A percentile compares a stretch with the other conserved stretches of the same genome.
Evolutionary conservation across 2,797 vertebrate genomes (phyloP).

Genomic region (Acestrorhynchus altus): DNA sequence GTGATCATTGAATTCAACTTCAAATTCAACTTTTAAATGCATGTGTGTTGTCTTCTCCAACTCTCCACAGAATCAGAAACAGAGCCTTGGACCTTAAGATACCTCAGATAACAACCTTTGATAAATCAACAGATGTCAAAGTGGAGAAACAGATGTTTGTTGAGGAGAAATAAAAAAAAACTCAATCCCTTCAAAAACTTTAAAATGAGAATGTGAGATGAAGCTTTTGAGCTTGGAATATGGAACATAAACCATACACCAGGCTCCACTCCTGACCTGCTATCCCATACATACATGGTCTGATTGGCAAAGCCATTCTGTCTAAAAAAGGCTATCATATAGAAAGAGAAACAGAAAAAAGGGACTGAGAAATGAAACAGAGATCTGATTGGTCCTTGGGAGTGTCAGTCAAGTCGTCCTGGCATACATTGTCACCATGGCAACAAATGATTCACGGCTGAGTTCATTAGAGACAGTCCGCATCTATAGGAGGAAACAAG

Average conservation of each 20-base stretch:
- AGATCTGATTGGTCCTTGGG: conserved; percentile 41
- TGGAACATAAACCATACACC: conserved; percentile 18
- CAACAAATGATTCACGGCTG: conserved; percentile 63
- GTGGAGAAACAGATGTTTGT: too few species aligned
- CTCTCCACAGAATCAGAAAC: not conserved
- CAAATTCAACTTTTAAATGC: not conserved
- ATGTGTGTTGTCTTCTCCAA: not conserved
- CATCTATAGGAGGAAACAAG: conserved; percentile 46
- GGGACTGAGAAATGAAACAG: conserved; percentile 27
- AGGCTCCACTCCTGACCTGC: conserved; percentile 26
- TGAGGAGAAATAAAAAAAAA: not conserved
- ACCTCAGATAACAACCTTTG: not conserved
- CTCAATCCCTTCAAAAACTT: conserved; percentile 9
- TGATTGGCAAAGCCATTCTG: conserved; percentile 2
- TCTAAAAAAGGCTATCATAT: too few species aligned
- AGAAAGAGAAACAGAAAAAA: conserved; percentile 2
- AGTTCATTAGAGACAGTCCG: conserved; percentile 65
- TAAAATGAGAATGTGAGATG: not conserved
- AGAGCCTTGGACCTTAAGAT: not conserved
- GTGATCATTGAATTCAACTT: too few species aligned
- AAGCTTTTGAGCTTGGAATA: conserved; percentile 14
- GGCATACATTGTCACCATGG: conserved; percentile 60
- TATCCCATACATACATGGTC: conserved; percentile 24
- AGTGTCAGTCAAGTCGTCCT: conserved; percentile 53
- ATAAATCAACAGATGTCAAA: not conserved